phyloP scores from a whole-genome alignment of 2,888 invertebrate species.

The Nineta flava region DNA sequence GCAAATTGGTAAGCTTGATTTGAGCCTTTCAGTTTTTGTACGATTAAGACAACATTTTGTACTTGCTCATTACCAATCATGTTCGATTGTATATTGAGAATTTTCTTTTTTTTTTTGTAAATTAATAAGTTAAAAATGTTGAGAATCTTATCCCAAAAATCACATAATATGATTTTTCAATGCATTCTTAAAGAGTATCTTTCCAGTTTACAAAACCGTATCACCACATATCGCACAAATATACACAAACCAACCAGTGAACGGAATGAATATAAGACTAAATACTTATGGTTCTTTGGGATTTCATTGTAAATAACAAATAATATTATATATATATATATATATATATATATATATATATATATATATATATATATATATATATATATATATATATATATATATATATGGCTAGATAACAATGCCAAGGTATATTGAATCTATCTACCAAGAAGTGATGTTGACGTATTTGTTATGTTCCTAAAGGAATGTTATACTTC shows the following conservation, averaged over 20 bases:
- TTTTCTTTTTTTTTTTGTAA: too few species aligned
- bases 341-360: too few species aligned
- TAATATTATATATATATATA: background rate
- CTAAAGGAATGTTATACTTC: background rate
- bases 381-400: too few species aligned
- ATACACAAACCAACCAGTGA: background rate
- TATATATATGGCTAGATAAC: too few species aligned
- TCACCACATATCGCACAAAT: background rate
- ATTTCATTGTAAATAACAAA: constrained; percentile 1
- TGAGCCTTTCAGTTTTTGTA: too few species aligned
- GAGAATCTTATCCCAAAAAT: background rate
- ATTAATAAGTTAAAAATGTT: background rate
- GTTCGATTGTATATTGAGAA: too few species aligned
- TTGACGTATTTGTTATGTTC: background rate
- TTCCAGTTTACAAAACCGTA: background rate
- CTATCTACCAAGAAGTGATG: background rate
- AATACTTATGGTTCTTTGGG: constrained; percentile 5
- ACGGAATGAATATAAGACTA: background rate
- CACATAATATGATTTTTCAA: background rate
- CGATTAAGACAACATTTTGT: too few species aligned
- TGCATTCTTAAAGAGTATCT: background rate
- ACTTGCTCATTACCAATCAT: too few species aligned
- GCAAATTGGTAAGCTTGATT: too few species aligned
- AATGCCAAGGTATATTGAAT: too few species aligned
- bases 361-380: too few species aligned